A percentile compares a stretch with the other conserved stretches of the same genome.
phyloP scores from a whole-genome alignment of 1,140 invertebrate species.

The Euborellia annulipes region DNA sequence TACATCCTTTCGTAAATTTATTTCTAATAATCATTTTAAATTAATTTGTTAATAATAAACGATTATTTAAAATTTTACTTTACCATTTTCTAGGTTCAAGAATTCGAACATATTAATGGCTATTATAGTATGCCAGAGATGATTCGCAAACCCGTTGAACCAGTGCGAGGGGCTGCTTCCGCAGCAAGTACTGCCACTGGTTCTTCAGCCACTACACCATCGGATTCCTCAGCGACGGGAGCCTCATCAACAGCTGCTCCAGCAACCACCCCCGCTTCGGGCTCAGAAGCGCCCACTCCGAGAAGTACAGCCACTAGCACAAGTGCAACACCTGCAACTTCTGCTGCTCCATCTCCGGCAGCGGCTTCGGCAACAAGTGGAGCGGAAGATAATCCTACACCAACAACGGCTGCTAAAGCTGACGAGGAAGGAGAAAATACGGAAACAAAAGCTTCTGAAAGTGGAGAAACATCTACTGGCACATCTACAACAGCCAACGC shows the following conservation, averaged over 20 bases:
- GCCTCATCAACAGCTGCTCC: background rate
- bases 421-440: slow-evolving; percentile 22
- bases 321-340: slow-evolving; percentile 45
- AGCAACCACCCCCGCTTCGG: slow-evolving; percentile 1
- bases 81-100: slow-evolving; percentile 51
- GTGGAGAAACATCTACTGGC: slow-evolving; percentile 3
- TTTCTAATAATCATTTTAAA: too few species aligned
- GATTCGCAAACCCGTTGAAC: slow-evolving; percentile 62
- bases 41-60: too few species aligned
- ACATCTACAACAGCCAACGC: too few species aligned
- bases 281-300: slow-evolving; percentile 11
- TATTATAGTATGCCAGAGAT: slow-evolving; percentile 94
- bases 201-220: slow-evolving; percentile 14
- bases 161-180: slow-evolving; percentile 26
- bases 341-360: slow-evolving; percentile 43
- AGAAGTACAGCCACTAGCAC: slow-evolving; percentile 37
- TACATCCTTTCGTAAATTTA: too few species aligned
- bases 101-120: slow-evolving; percentile 97
- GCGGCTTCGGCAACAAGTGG: slow-evolving; percentile 10
- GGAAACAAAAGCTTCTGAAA: slow-evolving; percentile 11
- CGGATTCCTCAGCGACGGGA: slow-evolving; percentile 18
- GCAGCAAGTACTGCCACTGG: slow-evolving; percentile 25
- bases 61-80: too few species aligned
- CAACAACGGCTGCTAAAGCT: slow-evolving; percentile 26
- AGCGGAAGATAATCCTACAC: slow-evolving; percentile 19